These are phyloP conservation scores for Cliona cf. orientalis DNA, from an alignment of 37 sponge, comb jelly and placozoan species.

Conservation along the genomic window DNA sequence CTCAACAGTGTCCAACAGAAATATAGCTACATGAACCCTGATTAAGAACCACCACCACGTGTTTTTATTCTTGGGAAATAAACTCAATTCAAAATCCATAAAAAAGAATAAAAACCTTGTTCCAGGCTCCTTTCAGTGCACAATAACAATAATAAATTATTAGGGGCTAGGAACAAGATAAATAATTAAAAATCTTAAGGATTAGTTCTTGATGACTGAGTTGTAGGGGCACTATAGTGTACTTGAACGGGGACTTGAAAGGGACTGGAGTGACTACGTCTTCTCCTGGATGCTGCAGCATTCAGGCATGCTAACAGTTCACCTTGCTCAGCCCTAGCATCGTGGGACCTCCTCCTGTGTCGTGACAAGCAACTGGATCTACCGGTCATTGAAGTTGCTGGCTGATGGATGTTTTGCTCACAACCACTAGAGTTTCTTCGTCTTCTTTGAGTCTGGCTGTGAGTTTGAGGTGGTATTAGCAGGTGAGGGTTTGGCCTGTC, in stretches of 20 bases:
- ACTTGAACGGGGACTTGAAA: not conserved
- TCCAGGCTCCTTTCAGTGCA: too few species aligned
- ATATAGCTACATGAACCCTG: too few species aligned
- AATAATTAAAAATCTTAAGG: too few species aligned
- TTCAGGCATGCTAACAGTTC: conserved; percentile 37
- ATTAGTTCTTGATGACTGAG: too few species aligned
- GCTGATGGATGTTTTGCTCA: not conserved
- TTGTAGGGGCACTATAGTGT: not conserved
- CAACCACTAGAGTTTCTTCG: conserved; percentile 41
- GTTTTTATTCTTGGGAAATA: too few species aligned
- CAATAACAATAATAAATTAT: too few species aligned
- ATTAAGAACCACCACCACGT: too few species aligned
- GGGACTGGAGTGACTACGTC: not conserved
- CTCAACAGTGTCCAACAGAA: too few species aligned
- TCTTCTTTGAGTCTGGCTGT: conserved; percentile 19
- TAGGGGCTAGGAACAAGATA: too few species aligned
- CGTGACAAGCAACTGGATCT: not conserved
- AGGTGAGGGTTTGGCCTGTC: not conserved
- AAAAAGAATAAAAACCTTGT: too few species aligned
- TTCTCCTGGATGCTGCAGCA: conserved; percentile 8
- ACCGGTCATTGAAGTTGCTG: not conserved
- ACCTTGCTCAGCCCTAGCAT: conserved; percentile 28
- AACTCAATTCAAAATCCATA: too few species aligned
- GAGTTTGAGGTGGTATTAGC: not conserved
- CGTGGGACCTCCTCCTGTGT: conserved; percentile 33